Evolutionary conservation across 2,797 vertebrate genomes (phyloP), one percentile per base, ranked within the genome.

Genomic region (Chelon auratus): DNA sequence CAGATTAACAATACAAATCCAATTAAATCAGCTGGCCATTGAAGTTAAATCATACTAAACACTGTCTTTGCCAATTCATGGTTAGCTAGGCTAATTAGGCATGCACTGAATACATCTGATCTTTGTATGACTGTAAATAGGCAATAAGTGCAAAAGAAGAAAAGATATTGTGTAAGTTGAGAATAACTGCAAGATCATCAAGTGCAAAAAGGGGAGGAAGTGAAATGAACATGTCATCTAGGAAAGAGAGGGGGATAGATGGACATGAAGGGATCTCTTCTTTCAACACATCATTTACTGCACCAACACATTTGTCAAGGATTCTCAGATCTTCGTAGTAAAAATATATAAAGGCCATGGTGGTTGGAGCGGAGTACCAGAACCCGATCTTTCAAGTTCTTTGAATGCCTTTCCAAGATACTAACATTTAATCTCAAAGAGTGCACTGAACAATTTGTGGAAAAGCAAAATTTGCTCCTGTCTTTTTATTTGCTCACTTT

Each of bases 401-500:
- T 51, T 5, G 2, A 71, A 43, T 12, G 2, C 13, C 63, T 84
- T 75, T 73, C 61, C 58, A 69, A 54, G 45, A 66, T 59, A 45
- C 62, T 18, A 58, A 39, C 62, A 77, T 83, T 85, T 89, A 87
- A 92, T 91, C 75, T 81, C 39, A 60, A 82, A 61, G 78, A 91
- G 84, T 90, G 84, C 24, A 3, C 12, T 3, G 56, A 68, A 74
- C 69, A 79, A 74, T 89, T 86, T 78, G 82, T 57, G 52, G 50
- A 83, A 83, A 86, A 84, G 83, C 67, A 77, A 81, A 85, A 90
- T 87, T 52, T 9, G 39, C 62, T 53, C 52, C 56, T 13, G 37
- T 72, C 47, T 70, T 90, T 90, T 91, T 89, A 90, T 90, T 89
- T 82, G 86, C 72, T 75, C 60, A 14, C 81, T 86, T 83, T 70